These are phyloP conservation scores for Antechinus flavipes DNA, from an alignment of 2,113 vertebrate genomes.

Conservation along the genomic window DNA sequence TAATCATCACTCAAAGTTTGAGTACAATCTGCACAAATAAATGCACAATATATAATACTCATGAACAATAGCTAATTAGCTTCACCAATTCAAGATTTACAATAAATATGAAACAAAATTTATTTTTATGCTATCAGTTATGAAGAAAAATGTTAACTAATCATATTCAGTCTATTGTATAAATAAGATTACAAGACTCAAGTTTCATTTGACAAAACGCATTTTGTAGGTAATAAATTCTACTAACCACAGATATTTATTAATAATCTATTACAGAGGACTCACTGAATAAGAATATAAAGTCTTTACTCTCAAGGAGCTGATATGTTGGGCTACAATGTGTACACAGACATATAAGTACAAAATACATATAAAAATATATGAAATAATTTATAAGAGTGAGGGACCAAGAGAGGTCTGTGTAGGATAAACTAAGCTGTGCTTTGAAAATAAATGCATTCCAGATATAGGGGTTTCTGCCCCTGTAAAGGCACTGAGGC, in stretches of 20 bases:
- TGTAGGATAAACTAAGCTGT: background rate
- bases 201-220: background rate
- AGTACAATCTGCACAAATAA: background rate
- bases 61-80: background rate
- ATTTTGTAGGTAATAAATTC: background rate
- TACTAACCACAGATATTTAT: background rate
- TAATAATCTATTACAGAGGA: background rate
- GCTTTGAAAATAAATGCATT: background rate
- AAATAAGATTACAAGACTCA: background rate
- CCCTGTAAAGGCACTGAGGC: background rate
- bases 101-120: background rate
- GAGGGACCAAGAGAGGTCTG: background rate
- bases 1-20: background rate
- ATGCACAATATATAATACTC: background rate
- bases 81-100: background rate
- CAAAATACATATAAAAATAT: background rate
- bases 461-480: background rate
- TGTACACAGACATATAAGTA: background rate
- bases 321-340: background rate
- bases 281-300: background rate
- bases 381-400: background rate
- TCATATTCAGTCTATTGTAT: background rate
- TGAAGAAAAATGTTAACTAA: background rate
- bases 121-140: background rate
- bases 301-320: background rate